phyloP scores from a whole-genome alignment of 2,797 vertebrate species.

The Micropoecilia bifurca region DNA sequence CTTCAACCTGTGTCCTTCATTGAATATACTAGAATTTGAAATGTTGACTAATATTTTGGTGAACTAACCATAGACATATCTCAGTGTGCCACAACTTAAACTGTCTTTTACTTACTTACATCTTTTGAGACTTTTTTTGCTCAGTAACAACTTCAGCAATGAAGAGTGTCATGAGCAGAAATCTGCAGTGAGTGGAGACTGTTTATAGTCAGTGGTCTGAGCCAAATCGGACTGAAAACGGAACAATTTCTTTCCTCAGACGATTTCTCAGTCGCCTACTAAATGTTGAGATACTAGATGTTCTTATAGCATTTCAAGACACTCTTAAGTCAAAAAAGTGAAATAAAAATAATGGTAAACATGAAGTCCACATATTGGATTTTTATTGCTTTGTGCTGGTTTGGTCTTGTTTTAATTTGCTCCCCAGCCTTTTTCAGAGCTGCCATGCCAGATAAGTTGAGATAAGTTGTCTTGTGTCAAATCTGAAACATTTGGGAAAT shows the following conservation, averaged over 20 bases:
- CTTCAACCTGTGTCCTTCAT: neutral
- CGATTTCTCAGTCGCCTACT: neutral
- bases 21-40: neutral
- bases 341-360: neutral
- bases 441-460: neutral
- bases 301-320: neutral
- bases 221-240: neutral
- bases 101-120: neutral
- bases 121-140: neutral
- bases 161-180: neutral
- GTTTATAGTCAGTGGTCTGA: neutral
- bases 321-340: neutral
- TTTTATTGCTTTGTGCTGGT: neutral
- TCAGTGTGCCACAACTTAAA: neutral
- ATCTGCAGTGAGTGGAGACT: neutral
- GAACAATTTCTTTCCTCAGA: neutral
- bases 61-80: neutral
- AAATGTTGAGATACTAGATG: neutral
- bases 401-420: neutral
- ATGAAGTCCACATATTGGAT: neutral
- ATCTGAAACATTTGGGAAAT: conserved; percentile 1
- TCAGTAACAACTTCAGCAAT: neutral
- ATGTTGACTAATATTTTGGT: neutral
- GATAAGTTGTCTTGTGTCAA: neutral
- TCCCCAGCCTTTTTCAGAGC: neutral